A percentile compares a stretch with the other conserved stretches of the same genome.
Evolutionary conservation across 2,797 vertebrate genomes (phyloP).

Genomic region (Hypotaenidia okinawae): DNA sequence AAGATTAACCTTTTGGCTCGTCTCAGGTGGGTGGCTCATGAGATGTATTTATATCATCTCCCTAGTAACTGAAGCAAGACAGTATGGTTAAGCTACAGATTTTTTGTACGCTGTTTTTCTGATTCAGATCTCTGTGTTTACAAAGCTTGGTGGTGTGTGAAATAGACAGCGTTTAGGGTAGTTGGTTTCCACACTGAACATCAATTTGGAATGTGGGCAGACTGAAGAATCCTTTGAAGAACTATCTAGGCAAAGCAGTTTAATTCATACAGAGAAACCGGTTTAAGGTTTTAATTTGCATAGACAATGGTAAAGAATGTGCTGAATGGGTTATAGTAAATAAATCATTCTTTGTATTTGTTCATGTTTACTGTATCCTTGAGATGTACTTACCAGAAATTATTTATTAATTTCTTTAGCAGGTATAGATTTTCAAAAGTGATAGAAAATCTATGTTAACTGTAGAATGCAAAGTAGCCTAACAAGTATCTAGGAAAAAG

Average conservation of each 20-base stretch:
- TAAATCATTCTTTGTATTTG: neutral
- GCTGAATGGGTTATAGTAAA: neutral
- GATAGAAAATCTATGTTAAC: neutral
- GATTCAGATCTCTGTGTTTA: conserved; percentile 55
- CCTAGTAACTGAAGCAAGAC: conserved; percentile 35
- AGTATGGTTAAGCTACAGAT: conserved; percentile 2
- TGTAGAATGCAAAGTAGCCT: neutral
- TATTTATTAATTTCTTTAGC: neutral
- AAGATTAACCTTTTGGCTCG: conserved; percentile 38
- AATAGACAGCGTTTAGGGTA: conserved; percentile 52
- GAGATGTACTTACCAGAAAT: neutral
- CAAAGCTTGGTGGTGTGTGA: conserved; percentile 54
- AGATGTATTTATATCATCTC: conserved; percentile 26
- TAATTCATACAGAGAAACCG: neutral
- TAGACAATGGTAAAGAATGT: neutral
- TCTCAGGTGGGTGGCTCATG: neutral
- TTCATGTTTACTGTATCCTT: neutral
- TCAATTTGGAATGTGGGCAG: conserved; percentile 48
- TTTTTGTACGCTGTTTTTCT: neutral
- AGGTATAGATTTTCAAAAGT: neutral
- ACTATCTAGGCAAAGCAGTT: neutral
- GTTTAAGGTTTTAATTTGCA: conserved; percentile 23
- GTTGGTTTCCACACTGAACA: conserved; percentile 39
- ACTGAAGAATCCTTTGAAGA: conserved; percentile 36
- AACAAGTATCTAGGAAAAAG: neutral